A percentile compares a stretch with the other conserved stretches of the same genome.
Evolutionary conservation across 2,113 vertebrate genomes (phyloP).

Genomic region (Capra hircus): DNA sequence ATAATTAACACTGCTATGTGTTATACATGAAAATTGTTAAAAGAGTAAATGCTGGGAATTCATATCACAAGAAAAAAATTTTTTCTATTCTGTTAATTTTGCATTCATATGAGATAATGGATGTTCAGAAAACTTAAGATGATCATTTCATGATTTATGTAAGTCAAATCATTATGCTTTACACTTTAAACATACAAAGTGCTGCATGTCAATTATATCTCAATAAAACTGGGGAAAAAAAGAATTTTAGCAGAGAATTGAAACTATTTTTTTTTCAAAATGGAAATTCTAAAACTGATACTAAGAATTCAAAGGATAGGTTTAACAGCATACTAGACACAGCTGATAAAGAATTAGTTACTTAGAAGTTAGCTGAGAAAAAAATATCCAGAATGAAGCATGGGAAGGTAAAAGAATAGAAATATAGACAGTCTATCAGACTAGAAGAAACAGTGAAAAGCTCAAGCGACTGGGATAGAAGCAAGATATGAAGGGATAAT

Average conservation of each 20-base stretch:
- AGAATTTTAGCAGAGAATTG: constrained; percentile 7
- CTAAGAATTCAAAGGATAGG: neutral
- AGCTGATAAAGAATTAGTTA: constrained; percentile 5
- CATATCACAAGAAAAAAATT: neutral
- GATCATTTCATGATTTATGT: neutral
- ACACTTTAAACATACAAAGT: neutral
- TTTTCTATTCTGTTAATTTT: neutral
- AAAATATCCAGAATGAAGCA: neutral
- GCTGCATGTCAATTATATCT: neutral
- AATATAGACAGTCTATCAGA: neutral
- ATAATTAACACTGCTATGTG: neutral
- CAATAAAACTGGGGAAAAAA: neutral
- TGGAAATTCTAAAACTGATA: constrained; percentile 15
- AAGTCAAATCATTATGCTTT: neutral
- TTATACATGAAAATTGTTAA: neutral
- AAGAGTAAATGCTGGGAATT: neutral
- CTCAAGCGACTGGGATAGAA: neutral
- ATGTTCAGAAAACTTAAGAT: neutral
- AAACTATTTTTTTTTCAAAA: neutral
- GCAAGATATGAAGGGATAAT: neutral
- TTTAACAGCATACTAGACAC: neutral
- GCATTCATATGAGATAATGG: neutral
- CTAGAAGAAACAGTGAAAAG: neutral
- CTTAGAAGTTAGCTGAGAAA: constrained; percentile 14
- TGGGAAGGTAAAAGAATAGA: neutral